Evolutionary conservation across 2,113 vertebrate species (phyloP).

Genomic region (Rhinopithecus roxellana): DNA sequence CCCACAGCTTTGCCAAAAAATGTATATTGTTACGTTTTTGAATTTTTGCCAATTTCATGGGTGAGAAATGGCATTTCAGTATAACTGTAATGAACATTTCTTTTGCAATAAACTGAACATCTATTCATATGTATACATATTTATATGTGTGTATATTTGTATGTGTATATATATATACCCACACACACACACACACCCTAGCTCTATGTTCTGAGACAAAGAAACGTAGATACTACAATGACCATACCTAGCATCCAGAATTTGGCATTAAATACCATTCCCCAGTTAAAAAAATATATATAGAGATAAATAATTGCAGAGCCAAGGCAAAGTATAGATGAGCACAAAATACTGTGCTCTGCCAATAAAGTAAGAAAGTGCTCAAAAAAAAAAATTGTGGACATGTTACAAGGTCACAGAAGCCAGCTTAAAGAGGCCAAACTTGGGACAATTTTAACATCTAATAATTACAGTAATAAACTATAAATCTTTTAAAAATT

Average conservation of each 20-base stretch:
- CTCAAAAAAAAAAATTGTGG: background rate
- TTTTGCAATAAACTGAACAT: background rate
- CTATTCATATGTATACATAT: background rate
- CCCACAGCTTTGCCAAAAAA: background rate
- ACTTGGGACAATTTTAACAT: background rate
- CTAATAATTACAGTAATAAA: background rate
- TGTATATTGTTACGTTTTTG: background rate
- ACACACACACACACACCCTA: background rate
- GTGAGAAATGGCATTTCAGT: background rate
- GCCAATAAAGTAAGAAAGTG: background rate
- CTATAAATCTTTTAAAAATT: background rate
- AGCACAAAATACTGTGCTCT: background rate
- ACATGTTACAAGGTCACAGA: background rate
- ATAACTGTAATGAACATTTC: background rate
- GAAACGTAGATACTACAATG: background rate
- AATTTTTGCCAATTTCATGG: background rate
- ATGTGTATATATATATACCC: fast-evolving
- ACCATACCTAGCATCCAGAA: background rate
- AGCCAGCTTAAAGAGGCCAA: background rate
- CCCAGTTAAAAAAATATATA: background rate
- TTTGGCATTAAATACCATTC: background rate
- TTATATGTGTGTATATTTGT: background rate
- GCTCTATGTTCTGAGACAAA: background rate
- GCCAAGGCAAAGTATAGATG: background rate
- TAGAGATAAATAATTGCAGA: background rate